Conservation (phyloP, 1,140 invertebrate genomes). For the Drosophila orena region DNA sequence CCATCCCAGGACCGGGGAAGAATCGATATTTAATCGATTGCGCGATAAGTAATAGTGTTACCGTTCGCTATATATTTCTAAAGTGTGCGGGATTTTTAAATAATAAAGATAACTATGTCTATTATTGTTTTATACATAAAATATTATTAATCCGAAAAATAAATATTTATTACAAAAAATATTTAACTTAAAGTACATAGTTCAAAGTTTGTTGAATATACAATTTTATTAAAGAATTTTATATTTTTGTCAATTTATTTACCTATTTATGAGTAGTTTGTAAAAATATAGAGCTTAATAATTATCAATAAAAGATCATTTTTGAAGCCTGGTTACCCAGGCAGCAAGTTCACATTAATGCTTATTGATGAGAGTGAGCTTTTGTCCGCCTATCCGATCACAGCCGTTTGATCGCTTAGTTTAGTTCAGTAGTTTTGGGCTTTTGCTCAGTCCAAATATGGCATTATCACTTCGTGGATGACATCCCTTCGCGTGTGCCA, state of each 20-base stretch:
- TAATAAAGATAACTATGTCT: no score
- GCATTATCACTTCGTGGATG: conserved; percentile 91
- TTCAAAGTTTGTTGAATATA: no score
- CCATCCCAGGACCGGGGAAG: background rate
- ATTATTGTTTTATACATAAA: no score
- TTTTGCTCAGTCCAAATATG: conserved; percentile 89
- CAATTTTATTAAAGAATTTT: background rate
- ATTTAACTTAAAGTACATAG: no score
- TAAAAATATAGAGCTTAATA: conserved; percentile 14
- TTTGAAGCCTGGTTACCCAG: conserved; percentile 5
- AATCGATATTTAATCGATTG: no score
- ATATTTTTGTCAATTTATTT: background rate
- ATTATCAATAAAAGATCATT: conserved; percentile 40
- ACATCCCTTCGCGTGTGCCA: conserved; percentile 93
- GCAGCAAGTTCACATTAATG: conserved; percentile 26
- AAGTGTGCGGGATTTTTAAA: no score
- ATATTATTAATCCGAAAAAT: no score
- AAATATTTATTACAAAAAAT: no score
- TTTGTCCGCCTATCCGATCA: conserved; percentile 41
- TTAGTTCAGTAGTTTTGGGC: background rate
- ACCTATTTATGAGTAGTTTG: background rate
- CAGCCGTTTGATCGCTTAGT: conserved; percentile 42
- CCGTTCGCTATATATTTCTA: no score
- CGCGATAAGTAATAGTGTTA: no score
- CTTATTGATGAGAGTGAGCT: conserved; percentile 28